Evolutionary conservation across 2,797 vertebrate species (phyloP), one percentile per base, ranked within the genome.

Genomic region (Pelobates cultripes): DNA sequence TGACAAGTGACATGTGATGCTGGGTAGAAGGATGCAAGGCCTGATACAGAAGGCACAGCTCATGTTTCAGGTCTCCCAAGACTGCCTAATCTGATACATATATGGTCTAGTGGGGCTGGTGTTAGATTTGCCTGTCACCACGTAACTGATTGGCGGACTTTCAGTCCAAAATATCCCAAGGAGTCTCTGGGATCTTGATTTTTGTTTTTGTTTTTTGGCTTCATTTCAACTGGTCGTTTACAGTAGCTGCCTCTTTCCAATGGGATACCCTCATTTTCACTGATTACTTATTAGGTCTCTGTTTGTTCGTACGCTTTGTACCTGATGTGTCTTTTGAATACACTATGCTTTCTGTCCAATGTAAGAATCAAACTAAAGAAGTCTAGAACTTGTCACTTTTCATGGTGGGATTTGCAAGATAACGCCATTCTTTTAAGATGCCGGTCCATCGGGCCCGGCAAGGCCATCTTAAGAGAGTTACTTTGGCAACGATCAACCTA

Each of bases 111-210:
- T 4, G 53, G 40, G 60, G 9, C 28, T 85, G 78, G 53, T 44
- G 42, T 83, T 10, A 10, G 5, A 78, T 84, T 85, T 73, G 85
- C 57, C 69, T 81, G 63, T 82, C 80, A 28, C 67, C 2, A 0
- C 8, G 42, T 51, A 66, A 71, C 68, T 85, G 79, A 85, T 87
- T 86, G 86, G 86, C 83, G 53, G 81, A 72, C 68, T 85, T 85
- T 80, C 75, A 43, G 51, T 0, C 0, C 83, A 86, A 82, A 87
- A 79, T 84, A 84, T 80, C 86, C 73, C 85, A 81, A 76, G 83
- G 80, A 84, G 55, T 71, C 51, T 45, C 68, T 80, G 81, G 60
- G 57, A 63, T 86, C 77, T 80, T 78, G 66, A 69, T 61, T 74
- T 66, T 70, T 75, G 77, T 71, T 80, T 84, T 63, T 15, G 28